A percentile compares a stretch with the other conserved stretches of the same genome.
phyloP scores from a whole-genome alignment of 35 echinoderm and acorn worm genomes.

The Heliocidaris tuberculata region DNA sequence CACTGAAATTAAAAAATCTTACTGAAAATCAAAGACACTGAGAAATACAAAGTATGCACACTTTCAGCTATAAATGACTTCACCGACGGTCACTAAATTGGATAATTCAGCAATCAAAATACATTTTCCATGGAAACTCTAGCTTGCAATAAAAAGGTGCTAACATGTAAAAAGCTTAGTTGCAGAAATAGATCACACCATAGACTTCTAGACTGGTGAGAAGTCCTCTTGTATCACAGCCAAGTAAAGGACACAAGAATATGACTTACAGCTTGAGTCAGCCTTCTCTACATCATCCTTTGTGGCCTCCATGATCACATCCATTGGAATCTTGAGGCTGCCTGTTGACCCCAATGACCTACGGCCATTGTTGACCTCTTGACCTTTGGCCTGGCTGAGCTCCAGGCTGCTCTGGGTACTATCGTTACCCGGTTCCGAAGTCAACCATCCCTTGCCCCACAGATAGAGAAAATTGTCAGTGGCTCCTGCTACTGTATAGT shows the following conservation, averaged over 20 bases:
- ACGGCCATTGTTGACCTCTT: slow-evolving; percentile 38
- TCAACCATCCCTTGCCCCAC: slow-evolving; percentile 83
- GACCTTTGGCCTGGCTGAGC: slow-evolving; percentile 37
- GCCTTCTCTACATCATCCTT: slow-evolving; percentile 22
- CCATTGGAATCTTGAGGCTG: slow-evolving; percentile 31
- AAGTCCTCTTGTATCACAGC: not conserved
- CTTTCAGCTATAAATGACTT: no score
- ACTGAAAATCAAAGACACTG: no score
- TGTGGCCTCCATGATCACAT: slow-evolving; percentile 26
- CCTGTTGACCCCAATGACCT: slow-evolving; percentile 61
- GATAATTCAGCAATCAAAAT: not conserved
- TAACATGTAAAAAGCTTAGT: no score
- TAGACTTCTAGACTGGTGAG: not conserved
- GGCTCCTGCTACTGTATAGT: slow-evolving; percentile 87
- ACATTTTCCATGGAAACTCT: no score
- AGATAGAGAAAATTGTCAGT: slow-evolving; percentile 77
- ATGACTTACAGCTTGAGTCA: not conserved
- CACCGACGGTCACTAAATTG: no score
- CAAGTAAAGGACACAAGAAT: not conserved
- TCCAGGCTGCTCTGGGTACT: slow-evolving; percentile 84
- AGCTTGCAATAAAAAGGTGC: no score
- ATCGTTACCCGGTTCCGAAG: slow-evolving; percentile 63
- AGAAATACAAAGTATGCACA: no score
- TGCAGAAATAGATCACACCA: not conserved
- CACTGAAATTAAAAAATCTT: no score